Evolutionary conservation across 1,140 invertebrate genomes (phyloP), one percentile per base, ranked within the genome.

Genomic region (Dendroctonus ponderosae): DNA sequence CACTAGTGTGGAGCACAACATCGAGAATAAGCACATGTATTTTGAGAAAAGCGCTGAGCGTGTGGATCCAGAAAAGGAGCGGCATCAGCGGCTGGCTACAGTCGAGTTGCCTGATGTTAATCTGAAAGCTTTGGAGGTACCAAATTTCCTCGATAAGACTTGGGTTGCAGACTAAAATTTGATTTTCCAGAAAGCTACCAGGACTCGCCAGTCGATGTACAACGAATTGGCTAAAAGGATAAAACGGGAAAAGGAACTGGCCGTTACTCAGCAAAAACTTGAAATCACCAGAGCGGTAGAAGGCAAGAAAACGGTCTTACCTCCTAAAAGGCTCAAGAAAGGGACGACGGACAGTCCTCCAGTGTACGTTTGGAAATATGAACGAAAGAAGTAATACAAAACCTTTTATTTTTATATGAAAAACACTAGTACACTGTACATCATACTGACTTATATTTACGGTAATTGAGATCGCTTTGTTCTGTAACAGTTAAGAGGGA

Each of bases 351-450:
- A 85, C 39, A 78, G 84, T 12, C 86, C 94, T 6, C 91, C 94
- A 0, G 82, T 96, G 7, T 97, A 93, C 77, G 83, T 89, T 76
- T 98, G 94, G 87, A 88, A 87, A 70, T 93, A 88, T 76, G 86
- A 94, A 77, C 84, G 95, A 62, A 96, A 96, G 79, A 86, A 86
- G 80, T 91, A 76, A 26, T 26, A 3, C 3, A 26, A 3, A 26
- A 26, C 26, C 1, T 26, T 1, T 3, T 26, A 26, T 26, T 2
- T 26, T 26, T 26, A 26, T 26, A 26, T 2, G 3, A 26, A 26
- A 26, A 26, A 26, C 26, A 26, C 26, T 2, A 2, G 26, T 26
- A 26, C 26, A 26, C 26, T 26, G 26, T 26, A 26, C 26, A 2
- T 26, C 26, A 26, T 26, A 3, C 26, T 26, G 26, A n/a, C n/a